phyloP scores from a whole-genome alignment of 2,888 invertebrate genomes.

The Hydrotaea diabolus region DNA sequence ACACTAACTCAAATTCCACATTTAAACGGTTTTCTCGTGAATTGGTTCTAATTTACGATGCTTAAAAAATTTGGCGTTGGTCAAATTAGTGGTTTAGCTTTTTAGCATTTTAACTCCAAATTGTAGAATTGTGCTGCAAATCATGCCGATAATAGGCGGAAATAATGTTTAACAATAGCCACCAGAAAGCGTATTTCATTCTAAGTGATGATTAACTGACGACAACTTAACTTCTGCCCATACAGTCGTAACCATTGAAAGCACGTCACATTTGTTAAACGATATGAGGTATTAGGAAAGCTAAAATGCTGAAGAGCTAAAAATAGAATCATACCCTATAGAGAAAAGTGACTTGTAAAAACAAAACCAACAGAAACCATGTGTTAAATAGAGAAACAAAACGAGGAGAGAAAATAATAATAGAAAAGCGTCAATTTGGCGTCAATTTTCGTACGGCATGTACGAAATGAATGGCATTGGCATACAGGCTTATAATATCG shows the following conservation, averaged over 20 bases:
- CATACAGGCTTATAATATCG: neutral
- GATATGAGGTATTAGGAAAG: neutral
- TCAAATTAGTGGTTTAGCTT: too few species aligned
- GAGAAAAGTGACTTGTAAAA: neutral
- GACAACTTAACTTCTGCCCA: neutral
- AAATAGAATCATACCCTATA: neutral
- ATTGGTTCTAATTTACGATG: too few species aligned
- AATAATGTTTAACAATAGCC: neutral
- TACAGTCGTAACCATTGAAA: neutral
- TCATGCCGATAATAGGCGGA: neutral
- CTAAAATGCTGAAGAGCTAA: neutral
- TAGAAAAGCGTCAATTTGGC: slow-evolving; percentile 13
- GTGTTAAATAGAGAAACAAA: neutral
- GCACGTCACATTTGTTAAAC: neutral
- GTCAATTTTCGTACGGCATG: neutral
- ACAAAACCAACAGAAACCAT: neutral
- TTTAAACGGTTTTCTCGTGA: too few species aligned
- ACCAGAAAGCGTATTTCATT: neutral
- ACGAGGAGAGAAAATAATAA: neutral
- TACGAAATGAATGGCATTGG: neutral
- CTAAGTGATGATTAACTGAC: neutral
- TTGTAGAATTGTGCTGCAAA: neutral
- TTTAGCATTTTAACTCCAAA: too few species aligned
- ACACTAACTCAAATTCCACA: too few species aligned
- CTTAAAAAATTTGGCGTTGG: too few species aligned